These are phyloP conservation scores for Uloborus diversus DNA, from an alignment of 1,140 invertebrate species.

Conservation along the genomic window DNA sequence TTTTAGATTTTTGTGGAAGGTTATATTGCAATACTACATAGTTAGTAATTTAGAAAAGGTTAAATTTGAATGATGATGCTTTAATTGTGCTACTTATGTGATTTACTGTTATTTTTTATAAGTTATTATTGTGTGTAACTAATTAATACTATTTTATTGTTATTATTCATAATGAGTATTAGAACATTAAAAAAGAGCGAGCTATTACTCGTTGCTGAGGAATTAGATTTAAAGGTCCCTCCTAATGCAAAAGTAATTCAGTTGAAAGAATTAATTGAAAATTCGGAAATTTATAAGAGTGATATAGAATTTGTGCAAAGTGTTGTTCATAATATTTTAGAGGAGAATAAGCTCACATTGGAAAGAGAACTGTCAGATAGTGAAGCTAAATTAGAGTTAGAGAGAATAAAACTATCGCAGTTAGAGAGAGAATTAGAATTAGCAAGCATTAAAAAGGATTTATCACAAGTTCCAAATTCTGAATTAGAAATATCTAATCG, in stretches of 20 bases:
- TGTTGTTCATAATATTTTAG: background rate
- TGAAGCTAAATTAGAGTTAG: background rate
- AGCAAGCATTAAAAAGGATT: background rate
- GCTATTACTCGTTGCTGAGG: background rate
- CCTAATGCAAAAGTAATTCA: background rate
- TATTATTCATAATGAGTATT: background rate
- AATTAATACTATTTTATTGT: too few relatives aligned
- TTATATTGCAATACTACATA: too few relatives aligned
- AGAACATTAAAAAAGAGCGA: background rate
- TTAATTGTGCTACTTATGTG: too few relatives aligned
- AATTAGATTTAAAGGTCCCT: background rate
- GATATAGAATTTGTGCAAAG: background rate
- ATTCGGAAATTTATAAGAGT: background rate
- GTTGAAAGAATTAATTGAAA: background rate
- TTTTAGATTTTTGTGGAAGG: too few relatives aligned
- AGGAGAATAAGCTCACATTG: too few relatives aligned
- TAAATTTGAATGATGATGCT: too few relatives aligned
- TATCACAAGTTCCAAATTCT: background rate
- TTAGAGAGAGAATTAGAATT: background rate
- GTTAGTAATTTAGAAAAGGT: too few relatives aligned
- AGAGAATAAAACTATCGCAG: background rate
- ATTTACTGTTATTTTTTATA: too few relatives aligned
- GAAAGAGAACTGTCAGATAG: background rate
- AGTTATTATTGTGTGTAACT: too few relatives aligned
- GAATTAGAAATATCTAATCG: background rate